Base-by-base conservation (phyloP, 2,888 invertebrate genomes). In the Mythimna ferrago region DNA sequence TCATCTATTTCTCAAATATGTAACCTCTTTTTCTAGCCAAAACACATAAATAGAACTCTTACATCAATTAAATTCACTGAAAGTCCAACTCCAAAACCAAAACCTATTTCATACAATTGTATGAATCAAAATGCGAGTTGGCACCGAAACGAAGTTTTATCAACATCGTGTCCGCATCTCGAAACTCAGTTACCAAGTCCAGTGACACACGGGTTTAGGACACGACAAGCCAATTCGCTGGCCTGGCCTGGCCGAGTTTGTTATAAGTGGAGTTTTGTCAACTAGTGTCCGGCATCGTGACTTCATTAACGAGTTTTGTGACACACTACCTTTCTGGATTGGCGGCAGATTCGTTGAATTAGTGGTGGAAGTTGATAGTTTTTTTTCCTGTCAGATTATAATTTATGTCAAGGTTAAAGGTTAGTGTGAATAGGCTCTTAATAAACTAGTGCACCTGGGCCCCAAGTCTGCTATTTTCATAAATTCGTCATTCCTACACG, bases 101-200 rank as follows among this genome's bases (percentile, higher is more conserved):
- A 64, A 56, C 57, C 58, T 41, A 57, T 69, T 76, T 60, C 19
- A 68, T 41, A 57, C 38, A 56, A 66, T 66, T 81, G 38, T 61
- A 32, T 56, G 54, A 82, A 78, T 81, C 78, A 71, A 71, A 80
- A 84, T 80, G 60, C n/a, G 51, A 82, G 74, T 80, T 73, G 62
- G 64, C 78, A 73, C 70, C 63, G 60, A 81, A 86, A 81, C 80
- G 73, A 78, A 86, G 78, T 87, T 87, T 83, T 81, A 84, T 86
- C 82, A 86, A 83, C 88, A 84, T 70, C 75, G 76, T 81, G 78
- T 78, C 79, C 73, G 66, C 76, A 78, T 76, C 67, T 73, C 69
- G n/a, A 70, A 83, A 84, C 83, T 84, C 60, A 63, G 73, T 83
- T 81, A 83, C 54, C 0, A 67, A 81, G 82, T 83, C 79, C 51